Evolutionary conservation across 2,113 vertebrate species (phyloP), one percentile per base, ranked within the genome.

Genomic region (Lepidothrix coronata): DNA sequence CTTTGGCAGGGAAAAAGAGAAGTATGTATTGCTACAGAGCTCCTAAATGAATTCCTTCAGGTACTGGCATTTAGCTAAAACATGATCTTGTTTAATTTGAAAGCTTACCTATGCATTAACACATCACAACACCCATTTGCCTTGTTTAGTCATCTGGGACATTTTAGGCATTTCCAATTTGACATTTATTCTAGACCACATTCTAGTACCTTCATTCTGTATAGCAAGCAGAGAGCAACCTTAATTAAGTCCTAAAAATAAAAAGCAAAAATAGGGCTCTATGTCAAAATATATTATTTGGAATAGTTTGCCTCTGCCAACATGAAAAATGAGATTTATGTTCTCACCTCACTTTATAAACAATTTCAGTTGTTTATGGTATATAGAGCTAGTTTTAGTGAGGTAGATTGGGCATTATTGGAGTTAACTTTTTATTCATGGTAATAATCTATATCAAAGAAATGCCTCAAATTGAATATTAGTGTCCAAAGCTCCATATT

Each of bases 171-270:
- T 49, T 85, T 88, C 28, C 31, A 66, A 20, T 85, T 46, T 70
- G n/a, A 65, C 14, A 17, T 81, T 35, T 61, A 24, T 62, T 71
- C 31, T 58, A 89, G 20, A 73, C 12, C 2, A 0, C 24, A 37
- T 51, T 41, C 39, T 41, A 41, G 39, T 70, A 72, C 59, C 39
- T 81, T 82, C 14, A 33, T 27, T 72, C 8, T 82, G 17, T 25
- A 31, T 6, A 79, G 73, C 33, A 75, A 82, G 25, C 16, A 62
- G 28, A 88, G 10, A 55, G 16, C 7, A 70, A 51, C 33, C 48
- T 59, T 48, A 48, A 80, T 67, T 7, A 86, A 71, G 20, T 27
- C 68, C 74, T 70, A 89, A 85, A 81, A 87, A 78, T 67, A 81
- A 65, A 78, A 90, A 31, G 8, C 9, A 93, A 73, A 87, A 87